Evolutionary conservation across 2,888 invertebrate species (phyloP), one percentile per base, ranked within the genome.

Genomic region (Acleris holmiana): DNA sequence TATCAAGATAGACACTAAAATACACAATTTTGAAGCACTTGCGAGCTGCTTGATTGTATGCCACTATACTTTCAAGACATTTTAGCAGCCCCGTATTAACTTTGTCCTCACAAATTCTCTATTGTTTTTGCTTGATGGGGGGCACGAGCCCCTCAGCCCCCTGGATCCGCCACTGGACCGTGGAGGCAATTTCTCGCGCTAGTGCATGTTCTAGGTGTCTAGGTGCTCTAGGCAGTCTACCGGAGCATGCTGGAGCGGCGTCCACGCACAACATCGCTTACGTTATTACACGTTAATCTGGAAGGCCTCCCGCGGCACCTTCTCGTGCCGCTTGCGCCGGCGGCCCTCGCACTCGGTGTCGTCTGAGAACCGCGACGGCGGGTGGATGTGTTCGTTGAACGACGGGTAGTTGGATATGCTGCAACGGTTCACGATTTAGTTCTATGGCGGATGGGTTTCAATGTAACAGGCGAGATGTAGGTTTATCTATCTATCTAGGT

Each of bases 321-420:
- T 94, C 72, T 82, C 88, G 76, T 93, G 74, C 53, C 94, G 82
- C 78, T 90, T 90, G 72, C 91, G 80, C 4, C 92, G 82, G 70
- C 88, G 93, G 0, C 81, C 89, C 81, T 94, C 94, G 87, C 94
- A 93, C 78, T 94, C 94, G 61, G 94, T 94, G 83, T 94, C 94
- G 93, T 97, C 97, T 76, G 97, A 96, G 94, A 97, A 97, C 71
- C 97, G 95, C 79, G 96, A 95, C 79, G 97, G 97, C 78, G 97
- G 97, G 93, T 97, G 96, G 82, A 96, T 96, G 88, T 96, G 95
- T 80, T 96, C 96, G 93, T 95, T 96, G 94, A 96, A 96, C 87
- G 95, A 96, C 77, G 95, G 95, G 89, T 95, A 95, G 88, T 95
- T 95, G 75, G 95, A 95, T 94, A 96, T 96, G 93, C 96, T 96